phyloP scores from a whole-genome alignment of 2,797 vertebrate genomes.

The Brachymystax lenok region DNA sequence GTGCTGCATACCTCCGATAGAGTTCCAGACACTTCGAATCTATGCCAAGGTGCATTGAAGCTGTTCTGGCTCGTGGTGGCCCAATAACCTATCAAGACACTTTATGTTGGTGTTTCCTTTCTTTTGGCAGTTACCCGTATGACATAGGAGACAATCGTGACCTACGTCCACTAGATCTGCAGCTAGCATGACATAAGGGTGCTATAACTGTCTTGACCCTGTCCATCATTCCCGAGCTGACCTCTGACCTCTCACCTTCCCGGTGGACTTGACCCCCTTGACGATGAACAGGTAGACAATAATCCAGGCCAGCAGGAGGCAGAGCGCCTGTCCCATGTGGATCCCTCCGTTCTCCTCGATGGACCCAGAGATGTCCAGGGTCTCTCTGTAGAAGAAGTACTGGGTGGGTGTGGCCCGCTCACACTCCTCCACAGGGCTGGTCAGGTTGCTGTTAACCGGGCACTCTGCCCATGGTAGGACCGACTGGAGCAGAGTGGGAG shows the following conservation, averaged over 20 bases:
- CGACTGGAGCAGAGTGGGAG: slow-evolving; percentile 63
- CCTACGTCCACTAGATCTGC: neutral
- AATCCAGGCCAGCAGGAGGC: slow-evolving; percentile 86
- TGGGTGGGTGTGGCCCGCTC: slow-evolving; percentile 82
- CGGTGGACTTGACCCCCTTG: slow-evolving; percentile 85
- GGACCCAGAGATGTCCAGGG: slow-evolving; percentile 85
- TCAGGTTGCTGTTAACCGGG: slow-evolving; percentile 82
- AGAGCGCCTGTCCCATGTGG: slow-evolving; percentile 84
- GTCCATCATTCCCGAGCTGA: neutral
- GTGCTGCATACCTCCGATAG: no score
- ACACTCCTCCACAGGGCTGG: slow-evolving; percentile 83
- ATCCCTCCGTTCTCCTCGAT: slow-evolving; percentile 81
- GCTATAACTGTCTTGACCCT: no score
- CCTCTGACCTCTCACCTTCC: slow-evolving; percentile 78
- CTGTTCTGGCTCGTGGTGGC: no score
- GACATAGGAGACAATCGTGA: no score
- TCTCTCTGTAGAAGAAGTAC: slow-evolving; percentile 95
- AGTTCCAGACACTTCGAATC: no score
- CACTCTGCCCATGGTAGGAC: slow-evolving; percentile 89
- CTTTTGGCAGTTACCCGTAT: no score
- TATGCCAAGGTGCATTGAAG: no score
- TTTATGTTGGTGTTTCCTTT: no score
- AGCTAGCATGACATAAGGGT: neutral
- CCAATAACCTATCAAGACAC: no score
- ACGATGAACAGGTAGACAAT: slow-evolving; percentile 88